A percentile compares a stretch with the other conserved stretches of the same genome.
Evolutionary conservation across 2,113 vertebrate genomes (phyloP).

Genomic region (Boulengeromyrus knoepffleri): DNA sequence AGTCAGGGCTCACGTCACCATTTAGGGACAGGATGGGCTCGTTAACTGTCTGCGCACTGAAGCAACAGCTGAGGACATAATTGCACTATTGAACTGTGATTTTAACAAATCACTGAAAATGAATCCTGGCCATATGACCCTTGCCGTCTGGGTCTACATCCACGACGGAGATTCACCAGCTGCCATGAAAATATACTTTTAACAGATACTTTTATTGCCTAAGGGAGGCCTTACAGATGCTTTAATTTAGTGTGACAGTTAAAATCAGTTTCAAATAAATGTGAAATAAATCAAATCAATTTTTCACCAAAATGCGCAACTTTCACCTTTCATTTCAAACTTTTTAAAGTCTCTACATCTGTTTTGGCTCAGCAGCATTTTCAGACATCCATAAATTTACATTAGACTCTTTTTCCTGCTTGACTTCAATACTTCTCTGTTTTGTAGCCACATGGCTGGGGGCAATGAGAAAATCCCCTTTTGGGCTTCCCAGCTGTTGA

Average conservation of each 20-base stretch:
- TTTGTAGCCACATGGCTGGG: neutral
- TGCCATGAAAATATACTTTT: neutral
- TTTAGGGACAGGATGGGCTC: neutral
- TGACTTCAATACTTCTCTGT: neutral
- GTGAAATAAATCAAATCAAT: neutral
- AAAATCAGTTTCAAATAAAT: neutral
- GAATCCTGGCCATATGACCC: neutral
- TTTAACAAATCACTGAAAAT: neutral
- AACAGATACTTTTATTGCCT: neutral
- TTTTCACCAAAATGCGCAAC: neutral
- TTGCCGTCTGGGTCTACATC: neutral
- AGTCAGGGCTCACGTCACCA: neutral
- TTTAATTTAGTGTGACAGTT: neutral
- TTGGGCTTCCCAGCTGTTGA: neutral
- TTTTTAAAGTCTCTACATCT: neutral
- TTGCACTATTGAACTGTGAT: conserved; percentile 9
- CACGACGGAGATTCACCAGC: neutral
- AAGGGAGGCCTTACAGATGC: neutral
- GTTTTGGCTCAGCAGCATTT: neutral
- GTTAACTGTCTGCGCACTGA: neutral
- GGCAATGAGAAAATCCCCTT: neutral
- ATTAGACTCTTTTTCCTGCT: neutral
- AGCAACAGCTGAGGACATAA: conserved; percentile 5
- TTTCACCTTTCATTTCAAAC: neutral
- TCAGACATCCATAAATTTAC: neutral